Base-by-base conservation (phyloP, 30 jellyfish, hydroid and myxozoan species). In the Turritopsis dohrnii region DNA sequence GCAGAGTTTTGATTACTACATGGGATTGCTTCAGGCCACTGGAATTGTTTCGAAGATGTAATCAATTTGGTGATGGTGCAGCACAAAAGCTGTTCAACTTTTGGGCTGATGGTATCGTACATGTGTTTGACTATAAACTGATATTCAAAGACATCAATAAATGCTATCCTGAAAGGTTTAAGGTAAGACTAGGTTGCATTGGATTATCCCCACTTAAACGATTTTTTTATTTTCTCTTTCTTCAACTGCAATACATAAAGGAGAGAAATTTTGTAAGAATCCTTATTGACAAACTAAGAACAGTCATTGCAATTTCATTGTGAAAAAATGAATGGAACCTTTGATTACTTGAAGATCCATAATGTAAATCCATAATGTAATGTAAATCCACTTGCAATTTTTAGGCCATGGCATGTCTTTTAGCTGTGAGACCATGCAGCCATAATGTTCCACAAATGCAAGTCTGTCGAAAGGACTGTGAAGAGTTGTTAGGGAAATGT, bases 361-460 rank as follows among this genome's bases (percentile, higher is more conserved):
- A n/a, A n/a, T n/a, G n/a, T n/a, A n/a, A n/a, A n/a, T n/a, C n/a
- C n/a, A n/a, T n/a, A n/a, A n/a, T n/a, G n/a, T n/a, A n/a, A n/a
- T n/a, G n/a, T n/a, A n/a, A n/a, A n/a, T n/a, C n/a, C n/a, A n/a
- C n/a, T n/a, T n/a, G n/a, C n/a, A 41, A 21, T 41, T 66, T 74
- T 28, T 23, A 90, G 97, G 97, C 97, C 26, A 29, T 90, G 75
- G 97, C 97, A 8, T 90, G 97, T 80, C 76, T 89, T 19, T 66
- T 90, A 81, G 96, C 91, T 4, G 85, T 87, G 66, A 90, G 85
- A 74, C 97, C 97, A n/a, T 90, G 97, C 86, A 84, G 66, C 21
- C 86, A 82, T 71, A 31, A 52, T 21, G 73, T 65, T 5, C 71
- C 89, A 21, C 89, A 82, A 29, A 22, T 24, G 31, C 89, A 82